Conservation (phyloP, 1,140 invertebrate species). For the Bombus pascuorum region DNA sequence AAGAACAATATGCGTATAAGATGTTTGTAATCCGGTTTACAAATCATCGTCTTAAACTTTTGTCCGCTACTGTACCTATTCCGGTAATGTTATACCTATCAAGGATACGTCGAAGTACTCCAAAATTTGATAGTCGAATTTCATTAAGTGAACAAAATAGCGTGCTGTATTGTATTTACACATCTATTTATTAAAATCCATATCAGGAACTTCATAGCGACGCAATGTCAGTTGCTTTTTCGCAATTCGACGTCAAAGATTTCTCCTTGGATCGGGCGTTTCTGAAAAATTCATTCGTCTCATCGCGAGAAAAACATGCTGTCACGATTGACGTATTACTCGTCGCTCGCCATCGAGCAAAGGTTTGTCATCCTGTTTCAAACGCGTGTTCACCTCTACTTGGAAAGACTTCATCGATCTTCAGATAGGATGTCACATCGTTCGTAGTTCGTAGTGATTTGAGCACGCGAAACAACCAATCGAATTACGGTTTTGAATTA, state of each 20-base stretch:
- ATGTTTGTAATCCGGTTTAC: too few species aligned
- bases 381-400: not conserved
- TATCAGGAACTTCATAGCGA: not conserved
- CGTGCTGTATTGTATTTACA: too few species aligned
- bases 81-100: too few species aligned
- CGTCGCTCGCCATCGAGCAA: slow-evolving; percentile 33
- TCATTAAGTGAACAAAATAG: not conserved
- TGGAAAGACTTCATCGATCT: slow-evolving; percentile 40
- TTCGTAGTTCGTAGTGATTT: not conserved
- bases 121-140: not conserved
- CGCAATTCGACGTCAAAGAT: not conserved
- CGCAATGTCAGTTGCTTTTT: not conserved
- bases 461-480: not conserved
- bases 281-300: slow-evolving; percentile 31
- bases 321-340: slow-evolving; percentile 46
- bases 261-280: not conserved
- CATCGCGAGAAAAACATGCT: not conserved
- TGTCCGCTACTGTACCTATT: too few species aligned
- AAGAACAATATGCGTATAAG: too few species aligned
- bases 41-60: too few species aligned
- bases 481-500: slow-evolving; percentile 4
- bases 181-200: too few species aligned
- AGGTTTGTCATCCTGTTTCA: slow-evolving; percentile 41
- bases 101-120: not conserved
- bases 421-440: slow-evolving; percentile 7